Conservation (phyloP, 2,888 invertebrate genomes). For the Linyphia triangularis region DNA sequence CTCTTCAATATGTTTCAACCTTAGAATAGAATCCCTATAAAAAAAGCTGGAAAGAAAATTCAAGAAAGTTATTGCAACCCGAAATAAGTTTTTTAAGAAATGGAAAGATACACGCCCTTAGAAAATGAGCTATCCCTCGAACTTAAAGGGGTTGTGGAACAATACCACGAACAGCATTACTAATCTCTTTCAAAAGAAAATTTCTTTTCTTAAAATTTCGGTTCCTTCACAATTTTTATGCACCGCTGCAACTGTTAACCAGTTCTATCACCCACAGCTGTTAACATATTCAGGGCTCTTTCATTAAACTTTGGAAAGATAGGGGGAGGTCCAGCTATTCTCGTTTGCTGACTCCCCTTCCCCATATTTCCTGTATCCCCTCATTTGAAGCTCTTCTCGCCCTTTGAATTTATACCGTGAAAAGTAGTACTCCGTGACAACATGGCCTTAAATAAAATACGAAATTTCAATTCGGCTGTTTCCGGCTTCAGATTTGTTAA, state of each 20-base stretch:
- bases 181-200: slow-evolving; percentile 41
- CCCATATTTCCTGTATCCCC: background rate
- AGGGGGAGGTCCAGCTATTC: slow-evolving; percentile 31
- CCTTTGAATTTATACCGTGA: slow-evolving; percentile 39
- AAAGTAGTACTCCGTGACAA: no score
- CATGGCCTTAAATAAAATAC: slow-evolving; percentile 67
- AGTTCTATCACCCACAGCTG: slow-evolving; percentile 72
- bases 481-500: no score
- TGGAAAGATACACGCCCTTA: slow-evolving; percentile 48
- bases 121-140: slow-evolving; percentile 49
- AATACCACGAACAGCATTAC: slow-evolving; percentile 59
- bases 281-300: slow-evolving; percentile 69
- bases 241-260: slow-evolving; percentile 69
- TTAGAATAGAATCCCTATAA: slow-evolving; percentile 3
- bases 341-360: background rate
- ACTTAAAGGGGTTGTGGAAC: slow-evolving; percentile 45
- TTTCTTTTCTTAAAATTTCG: slow-evolving; percentile 49
- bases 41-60: slow-evolving; percentile 18
- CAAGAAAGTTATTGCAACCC: slow-evolving; percentile 55
- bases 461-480: slow-evolving; percentile 43
- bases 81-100: slow-evolving; percentile 60
- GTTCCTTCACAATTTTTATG: slow-evolving; percentile 58
- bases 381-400: slow-evolving; percentile 14
- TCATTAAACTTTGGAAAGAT: slow-evolving; percentile 62
- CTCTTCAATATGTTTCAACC: slow-evolving; percentile 53